Conservation (phyloP, 1,140 invertebrate species). For the Fopius arisanus region DNA sequence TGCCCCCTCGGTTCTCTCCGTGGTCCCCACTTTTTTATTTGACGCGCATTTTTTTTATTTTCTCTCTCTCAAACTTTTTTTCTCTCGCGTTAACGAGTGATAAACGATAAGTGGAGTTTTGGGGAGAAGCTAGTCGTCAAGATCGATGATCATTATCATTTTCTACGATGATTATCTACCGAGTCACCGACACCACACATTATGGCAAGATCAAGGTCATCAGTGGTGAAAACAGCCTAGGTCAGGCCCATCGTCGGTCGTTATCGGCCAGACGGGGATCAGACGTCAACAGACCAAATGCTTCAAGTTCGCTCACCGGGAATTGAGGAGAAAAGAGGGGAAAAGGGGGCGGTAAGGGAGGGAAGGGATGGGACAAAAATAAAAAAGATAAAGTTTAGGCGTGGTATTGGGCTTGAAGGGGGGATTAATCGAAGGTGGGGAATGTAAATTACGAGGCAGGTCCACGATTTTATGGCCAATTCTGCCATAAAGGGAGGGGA, state of each 20-base stretch:
- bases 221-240: constrained; percentile 55
- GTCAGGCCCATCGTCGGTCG: constrained; percentile 58
- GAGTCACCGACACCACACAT: background rate
- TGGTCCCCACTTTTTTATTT: background rate
- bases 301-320: background rate
- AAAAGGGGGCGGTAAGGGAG: no score
- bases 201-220: constrained; percentile 55
- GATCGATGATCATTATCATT: no score
- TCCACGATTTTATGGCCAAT: no score
- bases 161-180: background rate
- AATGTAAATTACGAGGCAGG: background rate
- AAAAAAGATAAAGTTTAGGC: background rate
- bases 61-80: no score
- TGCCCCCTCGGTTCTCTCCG: background rate
- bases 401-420: background rate
- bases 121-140: no score
- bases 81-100: no score
- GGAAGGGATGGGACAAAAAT: background rate
- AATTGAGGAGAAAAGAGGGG: no score
- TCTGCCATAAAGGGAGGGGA: no score
- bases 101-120: no score
- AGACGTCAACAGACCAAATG: background rate
- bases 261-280: constrained; percentile 46
- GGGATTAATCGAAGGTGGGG: background rate
- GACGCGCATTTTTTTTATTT: background rate